A percentile compares a stretch with the other conserved stretches of the same genome.
Evolutionary conservation across 2,113 vertebrate species (phyloP).

Genomic region (Zosterops pallidus): DNA sequence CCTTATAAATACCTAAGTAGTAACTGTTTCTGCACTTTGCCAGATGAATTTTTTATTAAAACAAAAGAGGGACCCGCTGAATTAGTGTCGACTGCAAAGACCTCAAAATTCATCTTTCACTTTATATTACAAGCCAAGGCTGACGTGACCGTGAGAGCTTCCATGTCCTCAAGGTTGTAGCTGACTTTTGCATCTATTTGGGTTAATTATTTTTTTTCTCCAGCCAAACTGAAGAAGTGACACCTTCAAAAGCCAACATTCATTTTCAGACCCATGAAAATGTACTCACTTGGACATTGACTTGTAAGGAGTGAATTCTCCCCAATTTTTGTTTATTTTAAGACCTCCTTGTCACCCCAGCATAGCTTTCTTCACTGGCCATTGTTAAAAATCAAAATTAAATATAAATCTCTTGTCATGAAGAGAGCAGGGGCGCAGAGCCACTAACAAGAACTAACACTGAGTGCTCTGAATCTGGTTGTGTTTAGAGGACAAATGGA

Average conservation of each 20-base stretch:
- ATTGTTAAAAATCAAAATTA: not conserved
- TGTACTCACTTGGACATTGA: not conserved
- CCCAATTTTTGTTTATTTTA: not conserved
- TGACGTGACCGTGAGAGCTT: accelerated
- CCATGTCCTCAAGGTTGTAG: not conserved
- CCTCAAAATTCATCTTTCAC: not conserved
- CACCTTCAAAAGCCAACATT: not conserved
- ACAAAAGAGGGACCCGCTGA: not conserved
- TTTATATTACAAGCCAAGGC: not conserved
- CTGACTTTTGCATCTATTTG: no score
- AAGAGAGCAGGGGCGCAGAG: not conserved
- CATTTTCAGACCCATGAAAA: not conserved
- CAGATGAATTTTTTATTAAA: not conserved
- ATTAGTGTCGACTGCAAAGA: not conserved
- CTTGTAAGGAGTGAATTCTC: not conserved
- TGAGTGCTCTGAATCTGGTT: not conserved
- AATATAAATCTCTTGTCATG: not conserved
- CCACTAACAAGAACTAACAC: not conserved
- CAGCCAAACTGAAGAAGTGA: not conserved
- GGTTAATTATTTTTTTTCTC: no score
- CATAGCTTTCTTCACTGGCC: not conserved
- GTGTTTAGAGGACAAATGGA: constrained; percentile 28
- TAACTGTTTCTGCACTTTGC: not conserved
- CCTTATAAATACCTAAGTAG: not conserved
- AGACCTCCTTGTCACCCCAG: not conserved